Evolutionary conservation across 2,113 vertebrate genomes (phyloP), one percentile per base, ranked within the genome.

Genomic region (Apteryx mantelli): DNA sequence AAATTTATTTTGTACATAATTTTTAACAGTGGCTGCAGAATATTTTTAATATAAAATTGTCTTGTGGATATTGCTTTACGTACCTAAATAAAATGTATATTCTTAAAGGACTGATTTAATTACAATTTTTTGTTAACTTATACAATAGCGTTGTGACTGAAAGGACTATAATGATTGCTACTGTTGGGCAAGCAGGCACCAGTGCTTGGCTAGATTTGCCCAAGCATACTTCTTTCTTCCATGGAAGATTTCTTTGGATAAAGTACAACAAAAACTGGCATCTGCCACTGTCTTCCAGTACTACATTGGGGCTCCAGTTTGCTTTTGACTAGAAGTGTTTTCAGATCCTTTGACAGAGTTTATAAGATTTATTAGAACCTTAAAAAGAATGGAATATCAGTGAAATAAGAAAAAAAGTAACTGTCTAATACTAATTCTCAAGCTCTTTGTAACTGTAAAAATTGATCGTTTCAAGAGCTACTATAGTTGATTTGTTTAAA

Each of bases 51-150:
- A 52, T 42, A 69, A 81, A 91, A 75, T 66, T 92, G 52, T 38
- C 36, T 92, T 96, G 42, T 87, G 52, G 42, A 65, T 21, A 2
- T 90, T 55, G 34, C 56, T 95, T 90, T 83, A 60, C 81, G 14
- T 93, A 70, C 40, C 9, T 83, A 88, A 96, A 97, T 94, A 97
- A 96, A 97, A 92, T 83, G 38, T 50, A 15, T 94, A 53, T 94
- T 94, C 46, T 65, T 93, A 55, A 90, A 93, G 44, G 21, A 89
- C 46, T 80, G 89, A 69, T 58, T 95, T 89, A 95, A 86, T 88
- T 93, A 96, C 63, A 84, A 34, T 97, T 93, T 93, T 40, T 93
- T 96, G 11, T 86, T 92, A 92, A 73, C 17, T 42, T 88, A 38
- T 75, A 68, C 20, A 89, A 36, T 36, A 42, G 46, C 68, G 26